Evolutionary conservation across 1,140 invertebrate genomes (phyloP).

Genomic region (Reticulitermes speratus): DNA sequence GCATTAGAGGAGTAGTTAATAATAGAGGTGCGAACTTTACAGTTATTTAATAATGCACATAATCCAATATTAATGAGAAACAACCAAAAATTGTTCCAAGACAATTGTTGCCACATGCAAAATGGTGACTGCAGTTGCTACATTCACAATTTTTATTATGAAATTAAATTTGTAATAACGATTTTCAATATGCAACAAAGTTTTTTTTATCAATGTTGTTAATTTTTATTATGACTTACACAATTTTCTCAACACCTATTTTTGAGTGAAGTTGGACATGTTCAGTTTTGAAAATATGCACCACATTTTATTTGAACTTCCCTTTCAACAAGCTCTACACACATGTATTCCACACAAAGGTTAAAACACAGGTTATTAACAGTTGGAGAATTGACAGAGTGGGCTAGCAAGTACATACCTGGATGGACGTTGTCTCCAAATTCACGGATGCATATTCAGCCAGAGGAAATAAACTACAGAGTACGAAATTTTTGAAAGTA

Average conservation of each 20-base stretch:
- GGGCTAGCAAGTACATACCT: conserved; percentile 8
- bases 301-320: not conserved
- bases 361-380: not conserved
- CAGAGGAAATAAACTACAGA: not conserved
- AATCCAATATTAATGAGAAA: too few relatives aligned
- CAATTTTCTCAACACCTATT: not conserved
- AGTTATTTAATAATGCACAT: too few relatives aligned
- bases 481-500: not conserved
- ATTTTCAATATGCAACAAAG: too few relatives aligned
- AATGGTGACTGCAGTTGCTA: too few relatives aligned
- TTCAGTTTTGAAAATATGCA: not conserved
- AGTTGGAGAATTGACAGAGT: not conserved
- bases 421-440: not conserved
- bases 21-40: too few relatives aligned
- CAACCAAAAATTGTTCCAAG: too few relatives aligned
- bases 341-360: not conserved
- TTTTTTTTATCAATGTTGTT: too few relatives aligned
- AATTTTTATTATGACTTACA: too few relatives aligned
- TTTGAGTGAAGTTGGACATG: not conserved
- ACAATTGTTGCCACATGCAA: too few relatives aligned
- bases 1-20: too few relatives aligned
- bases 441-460: not conserved
- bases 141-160: too few relatives aligned
- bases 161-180: too few relatives aligned
- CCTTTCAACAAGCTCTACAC: conserved; percentile 1